Evolutionary conservation across 2,113 vertebrate genomes (phyloP), one percentile per base, ranked within the genome.

Genomic region (Entosphenus tridentatus): DNA sequence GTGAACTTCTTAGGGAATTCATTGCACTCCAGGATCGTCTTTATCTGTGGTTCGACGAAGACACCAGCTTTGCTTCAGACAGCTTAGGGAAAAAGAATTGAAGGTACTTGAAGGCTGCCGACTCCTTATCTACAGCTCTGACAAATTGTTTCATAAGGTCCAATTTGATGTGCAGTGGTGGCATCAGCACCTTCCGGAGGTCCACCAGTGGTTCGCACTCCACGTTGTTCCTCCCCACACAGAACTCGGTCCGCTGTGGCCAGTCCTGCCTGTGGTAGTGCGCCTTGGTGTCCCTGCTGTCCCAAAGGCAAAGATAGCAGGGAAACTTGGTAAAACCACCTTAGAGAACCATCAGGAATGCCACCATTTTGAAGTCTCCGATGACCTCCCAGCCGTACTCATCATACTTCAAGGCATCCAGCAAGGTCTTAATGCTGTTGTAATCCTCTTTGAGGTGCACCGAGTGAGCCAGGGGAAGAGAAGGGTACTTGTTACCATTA

Each of bases 231-330:
- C 58, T 62, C 58, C 58, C 21, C 21, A 21, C 21, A 21, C 2
- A 21, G 21, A 21, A 21, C 21, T 21, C 21, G 21, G 21, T 21
- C 21, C 21, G 21, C 21, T 21, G 21, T 21, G 21, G 21, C 21
- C 21, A 21, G 21, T 21, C 21, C 21, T 3, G 21, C 21, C 21
- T 21, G 21, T 21, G 21, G 21, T 21, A 21, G 21, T 21, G 21
- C 21, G 21, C 58, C 58, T 62, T 62, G 58, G 58, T 62, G 58
- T 62, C 58, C 58, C 58, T 62, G 58, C 58, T 62, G 58, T 62
- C 58, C 58, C 58, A 62, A 62, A 62, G 58, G 58, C 58, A 62
- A 62, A 62, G 58, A 62, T 62, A 62, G 58, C 58, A 62, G 58
- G 58, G 58, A 62, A 13, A 62, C 58, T 62, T 62, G 58, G 58